Conservation (phyloP, 2,113 vertebrate species). For the Saiga tatarica region DNA sequence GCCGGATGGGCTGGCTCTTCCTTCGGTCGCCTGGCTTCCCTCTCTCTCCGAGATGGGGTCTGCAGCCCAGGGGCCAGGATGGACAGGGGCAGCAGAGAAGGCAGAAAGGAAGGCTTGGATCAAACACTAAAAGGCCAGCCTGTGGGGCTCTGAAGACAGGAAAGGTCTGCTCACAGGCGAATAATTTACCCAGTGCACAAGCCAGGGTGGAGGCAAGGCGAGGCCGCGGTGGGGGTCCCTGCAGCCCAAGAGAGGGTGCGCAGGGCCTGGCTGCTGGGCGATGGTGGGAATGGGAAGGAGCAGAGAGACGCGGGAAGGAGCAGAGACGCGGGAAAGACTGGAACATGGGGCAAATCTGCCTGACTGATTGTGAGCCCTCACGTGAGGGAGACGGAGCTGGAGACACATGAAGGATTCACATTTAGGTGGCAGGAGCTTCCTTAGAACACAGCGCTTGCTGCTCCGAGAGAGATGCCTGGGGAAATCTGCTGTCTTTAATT, state of each 20-base stretch:
- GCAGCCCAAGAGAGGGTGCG: not conserved
- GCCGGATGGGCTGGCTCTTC: not conserved
- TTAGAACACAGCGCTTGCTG: rapidly evolving
- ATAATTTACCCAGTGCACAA: not conserved
- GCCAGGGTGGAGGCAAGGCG: not conserved
- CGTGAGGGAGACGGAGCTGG: not conserved
- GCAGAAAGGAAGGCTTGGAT: not conserved
- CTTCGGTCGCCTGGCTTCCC: rapidly evolving
- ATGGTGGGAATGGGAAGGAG: not conserved
- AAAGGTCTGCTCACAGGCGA: rapidly evolving
- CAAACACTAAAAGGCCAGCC: not conserved
- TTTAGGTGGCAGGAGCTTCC: rapidly evolving
- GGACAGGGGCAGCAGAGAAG: not conserved
- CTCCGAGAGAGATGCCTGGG: rapidly evolving
- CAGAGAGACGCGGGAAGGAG: not conserved
- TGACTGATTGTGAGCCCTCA: not conserved
- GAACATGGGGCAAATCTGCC: not conserved
- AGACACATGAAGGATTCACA: rapidly evolving
- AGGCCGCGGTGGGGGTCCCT: rapidly evolving
- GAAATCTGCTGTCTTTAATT: not conserved
- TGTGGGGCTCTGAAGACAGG: rapidly evolving
- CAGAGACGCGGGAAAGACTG: not conserved
- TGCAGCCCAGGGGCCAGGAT: not conserved
- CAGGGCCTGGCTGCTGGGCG: not conserved
- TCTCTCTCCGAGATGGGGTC: rapidly evolving